Percentiles rank a stretch among this genome's conserved stretches.
phyloP scores from a whole-genome alignment of 2,113 vertebrate species.

The Turdus rufiventris region DNA sequence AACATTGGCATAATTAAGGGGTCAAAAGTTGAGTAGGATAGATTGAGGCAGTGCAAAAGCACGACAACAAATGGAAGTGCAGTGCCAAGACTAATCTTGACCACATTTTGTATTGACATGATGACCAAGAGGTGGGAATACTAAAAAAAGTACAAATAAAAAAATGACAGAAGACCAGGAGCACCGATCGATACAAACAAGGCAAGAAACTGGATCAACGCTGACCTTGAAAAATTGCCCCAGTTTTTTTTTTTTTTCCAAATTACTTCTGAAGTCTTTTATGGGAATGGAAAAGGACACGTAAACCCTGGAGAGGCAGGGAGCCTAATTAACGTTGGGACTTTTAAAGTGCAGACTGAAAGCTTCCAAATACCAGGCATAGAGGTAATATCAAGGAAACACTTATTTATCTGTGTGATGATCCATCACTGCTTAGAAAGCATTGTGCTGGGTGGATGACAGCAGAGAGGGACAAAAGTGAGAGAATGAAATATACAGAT shows the following conservation, averaged over 20 bases:
- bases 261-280: background rate
- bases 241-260: background rate
- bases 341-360: background rate
- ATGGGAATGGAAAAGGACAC: background rate
- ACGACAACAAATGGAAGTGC: background rate
- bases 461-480: background rate
- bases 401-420: background rate
- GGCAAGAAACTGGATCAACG: background rate
- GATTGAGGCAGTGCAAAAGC: background rate
- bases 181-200: background rate
- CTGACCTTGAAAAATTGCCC: background rate
- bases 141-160: background rate
- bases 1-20: background rate
- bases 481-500: background rate
- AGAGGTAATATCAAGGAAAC: background rate
- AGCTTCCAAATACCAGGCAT: background rate
- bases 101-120: background rate
- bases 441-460: background rate
- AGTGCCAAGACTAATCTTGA: background rate
- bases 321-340: background rate
- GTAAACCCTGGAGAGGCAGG: background rate
- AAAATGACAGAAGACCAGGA: background rate
- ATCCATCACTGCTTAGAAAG: background rate
- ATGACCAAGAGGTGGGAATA: background rate
- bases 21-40: background rate